phyloP scores from a whole-genome alignment of 2,797 vertebrate genomes.

The Amniataba percoides region DNA sequence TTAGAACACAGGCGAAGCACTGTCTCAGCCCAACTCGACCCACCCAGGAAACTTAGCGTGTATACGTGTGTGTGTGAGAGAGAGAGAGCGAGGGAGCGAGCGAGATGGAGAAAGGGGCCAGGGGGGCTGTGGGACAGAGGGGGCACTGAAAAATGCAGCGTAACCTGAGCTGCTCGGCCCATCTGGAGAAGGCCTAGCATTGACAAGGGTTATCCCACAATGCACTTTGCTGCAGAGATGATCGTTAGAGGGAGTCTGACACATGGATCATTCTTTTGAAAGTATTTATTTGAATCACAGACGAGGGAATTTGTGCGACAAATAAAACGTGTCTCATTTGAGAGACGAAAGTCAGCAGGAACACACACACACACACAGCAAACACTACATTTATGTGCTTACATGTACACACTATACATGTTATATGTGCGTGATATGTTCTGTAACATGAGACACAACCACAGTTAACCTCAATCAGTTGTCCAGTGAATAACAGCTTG shows the following conservation, averaged over 20 bases:
- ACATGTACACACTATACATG: conserved; percentile 8
- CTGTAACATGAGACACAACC: conserved; percentile 36
- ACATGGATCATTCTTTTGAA: conserved; percentile 72
- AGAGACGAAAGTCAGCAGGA: conserved; percentile 45
- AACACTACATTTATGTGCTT: neutral
- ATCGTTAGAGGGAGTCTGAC: conserved; percentile 79
- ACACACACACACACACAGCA: conserved; percentile 21
- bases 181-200: conserved; percentile 85
- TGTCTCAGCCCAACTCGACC: conserved; percentile 77
- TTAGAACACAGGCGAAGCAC: conserved; percentile 79
- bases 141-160: conserved; percentile 83
- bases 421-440: conserved; percentile 21
- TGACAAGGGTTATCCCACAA: conserved; percentile 85
- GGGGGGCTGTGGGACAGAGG: conserved; percentile 73
- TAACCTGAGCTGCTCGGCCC: conserved; percentile 85
- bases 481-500: conserved; percentile 29
- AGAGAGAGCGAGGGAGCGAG: conserved; percentile 33
- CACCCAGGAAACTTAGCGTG: conserved; percentile 66
- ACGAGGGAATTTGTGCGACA: conserved; percentile 33
- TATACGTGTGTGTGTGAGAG: conserved; percentile 39
- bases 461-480: conserved; percentile 37
- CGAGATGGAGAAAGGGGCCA: conserved; percentile 62
- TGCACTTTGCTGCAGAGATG: conserved; percentile 83
- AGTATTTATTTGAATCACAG: conserved; percentile 77
- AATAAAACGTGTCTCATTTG: neutral